Percentiles rank a stretch among this genome's conserved stretches.
phyloP scores from a whole-genome alignment of 64 coral and sea anemone species.

The Montipora sp. region DNA sequence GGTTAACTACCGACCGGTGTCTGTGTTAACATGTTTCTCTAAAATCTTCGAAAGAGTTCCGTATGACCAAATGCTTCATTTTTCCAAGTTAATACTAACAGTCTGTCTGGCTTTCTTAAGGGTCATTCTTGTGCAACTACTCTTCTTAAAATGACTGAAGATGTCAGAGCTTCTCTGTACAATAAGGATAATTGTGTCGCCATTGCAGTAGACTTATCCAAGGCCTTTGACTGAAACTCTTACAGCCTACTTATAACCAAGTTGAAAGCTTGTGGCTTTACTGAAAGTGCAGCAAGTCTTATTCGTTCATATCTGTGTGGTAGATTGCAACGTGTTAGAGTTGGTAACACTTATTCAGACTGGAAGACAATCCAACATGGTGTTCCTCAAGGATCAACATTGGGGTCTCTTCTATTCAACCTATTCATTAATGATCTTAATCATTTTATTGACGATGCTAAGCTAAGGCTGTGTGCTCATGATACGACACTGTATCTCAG shows the following conservation, averaged over 20 bases:
- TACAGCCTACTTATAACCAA: conserved; percentile 24
- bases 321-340: too few relatives aligned
- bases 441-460: background rate
- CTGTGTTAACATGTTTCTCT: conserved; percentile 4
- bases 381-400: too few relatives aligned
- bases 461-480: conserved; percentile 18
- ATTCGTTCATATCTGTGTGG: background rate
- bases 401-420: too few relatives aligned
- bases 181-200: conserved; percentile 14
- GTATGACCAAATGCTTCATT: conserved; percentile 1
- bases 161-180: conserved; percentile 46
- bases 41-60: conserved; percentile 7
- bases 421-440: too few relatives aligned
- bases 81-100: background rate
- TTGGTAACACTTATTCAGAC: conserved; percentile 4
- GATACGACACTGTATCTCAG: background rate
- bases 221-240: conserved; percentile 36
- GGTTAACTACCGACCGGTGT: background rate
- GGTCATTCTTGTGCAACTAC: conserved; percentile 63
- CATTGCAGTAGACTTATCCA: conserved; percentile 23
- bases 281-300: conserved; percentile 4
- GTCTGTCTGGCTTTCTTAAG: conserved; percentile 53
- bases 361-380: conserved; percentile 26
- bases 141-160: conserved; percentile 67
- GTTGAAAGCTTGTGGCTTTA: conserved; percentile 17